A percentile compares a stretch with the other conserved stretches of the same genome.
phyloP scores from a whole-genome alignment of 1,140 invertebrate species.

The Tetramorium parvispinum region DNA sequence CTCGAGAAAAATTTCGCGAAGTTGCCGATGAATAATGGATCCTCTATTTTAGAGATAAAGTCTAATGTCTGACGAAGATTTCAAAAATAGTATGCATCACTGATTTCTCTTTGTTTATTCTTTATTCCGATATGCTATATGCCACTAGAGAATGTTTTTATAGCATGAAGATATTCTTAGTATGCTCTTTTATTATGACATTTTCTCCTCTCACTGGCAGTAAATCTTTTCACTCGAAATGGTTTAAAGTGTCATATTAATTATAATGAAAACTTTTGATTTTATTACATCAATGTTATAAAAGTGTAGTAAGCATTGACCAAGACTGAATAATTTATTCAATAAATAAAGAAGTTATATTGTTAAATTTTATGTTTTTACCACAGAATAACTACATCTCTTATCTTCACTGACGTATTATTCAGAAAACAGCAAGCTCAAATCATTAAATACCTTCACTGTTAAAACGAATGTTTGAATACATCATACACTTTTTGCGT shows the following conservation, averaged over 20 bases:
- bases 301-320: not conserved
- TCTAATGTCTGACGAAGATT: constrained; percentile 33
- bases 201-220: constrained; percentile 11
- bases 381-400: not conserved
- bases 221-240: not conserved
- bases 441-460: not conserved
- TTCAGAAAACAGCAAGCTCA: not conserved
- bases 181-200: constrained; percentile 28
- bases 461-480: too few species aligned
- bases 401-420: not conserved
- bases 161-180: not conserved
- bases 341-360: not conserved
- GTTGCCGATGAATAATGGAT: constrained; percentile 68
- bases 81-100: constrained; percentile 54
- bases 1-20: constrained; percentile 45
- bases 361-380: not conserved
- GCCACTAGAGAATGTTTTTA: constrained; percentile 26
- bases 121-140: not conserved
- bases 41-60: constrained; percentile 53
- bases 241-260: constrained; percentile 22
- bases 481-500: too few species aligned
- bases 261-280: not conserved
- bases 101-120: constrained; percentile 43
- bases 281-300: constrained; percentile 3
- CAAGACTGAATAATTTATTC: not conserved